phyloP scores from a whole-genome alignment of 1,140 invertebrate species.

The Dufourea novaeangliae region DNA sequence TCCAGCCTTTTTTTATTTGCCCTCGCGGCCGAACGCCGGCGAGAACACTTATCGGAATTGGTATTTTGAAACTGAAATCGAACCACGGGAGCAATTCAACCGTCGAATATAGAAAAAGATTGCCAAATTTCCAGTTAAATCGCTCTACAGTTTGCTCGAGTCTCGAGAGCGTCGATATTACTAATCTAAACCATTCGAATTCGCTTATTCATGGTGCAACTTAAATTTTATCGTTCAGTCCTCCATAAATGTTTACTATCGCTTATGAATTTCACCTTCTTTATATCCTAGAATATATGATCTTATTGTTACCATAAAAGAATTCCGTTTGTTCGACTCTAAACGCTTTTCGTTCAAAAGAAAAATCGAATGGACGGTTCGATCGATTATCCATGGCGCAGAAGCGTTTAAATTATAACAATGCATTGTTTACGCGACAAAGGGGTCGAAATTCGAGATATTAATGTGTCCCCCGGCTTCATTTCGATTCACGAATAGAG shows the following conservation, averaged over 20 bases:
- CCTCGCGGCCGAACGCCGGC: not conserved
- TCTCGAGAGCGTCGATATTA: not conserved
- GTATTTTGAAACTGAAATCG: not conserved
- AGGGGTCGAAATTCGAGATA: not conserved
- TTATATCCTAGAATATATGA: too few relatives aligned
- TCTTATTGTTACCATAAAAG: too few relatives aligned
- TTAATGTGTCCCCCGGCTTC: not conserved
- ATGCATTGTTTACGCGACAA: not conserved
- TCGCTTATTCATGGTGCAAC: not conserved
- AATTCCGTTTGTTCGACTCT: too few relatives aligned
- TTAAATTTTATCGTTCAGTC: not conserved
- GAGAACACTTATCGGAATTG: not conserved
- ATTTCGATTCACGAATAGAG: not conserved
- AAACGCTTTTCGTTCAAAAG: not conserved
- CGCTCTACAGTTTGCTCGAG: not conserved
- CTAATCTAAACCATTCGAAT: not conserved
- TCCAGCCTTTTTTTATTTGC: not conserved
- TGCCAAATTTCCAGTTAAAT: not conserved
- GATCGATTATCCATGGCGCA: not conserved
- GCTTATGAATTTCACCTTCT: too few relatives aligned
- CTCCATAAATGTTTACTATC: not conserved
- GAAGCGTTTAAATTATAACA: not conserved
- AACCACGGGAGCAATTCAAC: too few relatives aligned
- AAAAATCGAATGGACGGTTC: not conserved
- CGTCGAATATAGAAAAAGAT: not conserved